Evolutionary conservation across 2,888 invertebrate species (phyloP), one percentile per base, ranked within the genome.

Genomic region (Carterocephalus palaemon): DNA sequence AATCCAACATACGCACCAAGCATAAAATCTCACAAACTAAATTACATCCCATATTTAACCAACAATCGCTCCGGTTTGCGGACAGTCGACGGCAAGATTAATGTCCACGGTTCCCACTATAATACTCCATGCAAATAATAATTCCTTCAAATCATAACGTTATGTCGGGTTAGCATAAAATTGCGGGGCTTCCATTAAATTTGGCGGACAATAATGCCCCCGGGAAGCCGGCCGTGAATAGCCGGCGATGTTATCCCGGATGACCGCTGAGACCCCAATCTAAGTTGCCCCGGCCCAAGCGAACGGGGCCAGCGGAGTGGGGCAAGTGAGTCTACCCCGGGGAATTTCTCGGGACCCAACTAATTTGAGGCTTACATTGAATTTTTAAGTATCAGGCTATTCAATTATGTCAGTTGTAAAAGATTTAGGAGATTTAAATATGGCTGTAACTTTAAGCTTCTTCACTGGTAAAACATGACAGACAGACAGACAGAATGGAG

Each of bases 181-280:
- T 59, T 61, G 53, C 42, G 60, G 34, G 34, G 60, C 66, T 72
- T 69, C 68, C 72, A 73, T 74, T 71, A 75, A 74, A 75, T 75
- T 73, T 74, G 66, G 59, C 60, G 56, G 61, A 70, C 74, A 72
- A 74, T 67, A 68, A 68, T 64, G 59, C 64, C 61, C 58, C 45
- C 47, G 63, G 66, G 63, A 60, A 47, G 47, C 56, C 52, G 53
- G 48, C 63, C 54, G 53, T 60, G 66, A 66, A 67, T 62, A 55
- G 54, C 55, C 59, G 56, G 56, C 57, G 63, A 61, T 64, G 65
- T 64, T 67, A 67, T 67, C 66, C 66, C 54, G 60, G 56, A 58
- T 71, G 71, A 71, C 73, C 70, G 62, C 67, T 59, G 57, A 59
- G 52, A 62, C 69, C 60, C 62, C 67, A 63, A 68, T 67, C 64